Evolutionary conservation across 1,140 invertebrate genomes (phyloP).

Genomic region (Teleogryllus occipitalis): DNA sequence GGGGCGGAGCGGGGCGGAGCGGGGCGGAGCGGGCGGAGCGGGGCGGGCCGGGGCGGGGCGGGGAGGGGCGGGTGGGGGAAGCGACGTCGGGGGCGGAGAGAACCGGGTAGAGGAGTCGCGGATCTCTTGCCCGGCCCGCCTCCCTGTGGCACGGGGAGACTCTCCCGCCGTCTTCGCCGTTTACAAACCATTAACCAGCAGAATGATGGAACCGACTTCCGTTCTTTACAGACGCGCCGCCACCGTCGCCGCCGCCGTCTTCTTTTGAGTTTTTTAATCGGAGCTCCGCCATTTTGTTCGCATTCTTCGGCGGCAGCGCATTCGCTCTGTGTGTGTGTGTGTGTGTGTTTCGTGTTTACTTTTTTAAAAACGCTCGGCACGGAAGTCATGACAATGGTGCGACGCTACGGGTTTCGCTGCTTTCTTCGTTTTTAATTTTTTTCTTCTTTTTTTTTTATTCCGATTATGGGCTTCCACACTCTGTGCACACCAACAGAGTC

Average conservation of each 20-base stretch:
- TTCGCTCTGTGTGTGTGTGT: neutral
- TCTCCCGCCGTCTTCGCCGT: neutral
- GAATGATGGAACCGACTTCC: constrained; percentile 16
- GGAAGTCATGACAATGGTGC: neutral
- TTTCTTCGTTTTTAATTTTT: neutral
- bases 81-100: too few relatives aligned
- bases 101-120: too few relatives aligned
- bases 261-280: neutral
- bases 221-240: neutral
- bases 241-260: neutral
- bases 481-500: neutral
- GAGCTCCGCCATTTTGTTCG: neutral
- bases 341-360: neutral
- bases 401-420: neutral
- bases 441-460: neutral
- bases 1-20: too few relatives aligned
- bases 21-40: too few relatives aligned
- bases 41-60: too few relatives aligned
- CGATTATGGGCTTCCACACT: neutral
- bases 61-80: too few relatives aligned
- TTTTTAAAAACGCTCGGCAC: neutral
- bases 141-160: too few relatives aligned
- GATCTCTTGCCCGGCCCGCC: too few relatives aligned
- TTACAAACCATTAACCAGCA: constrained; percentile 21
- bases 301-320: neutral